phyloP scores from a whole-genome alignment of 2,113 vertebrate species.

The Hystrix cristata region DNA sequence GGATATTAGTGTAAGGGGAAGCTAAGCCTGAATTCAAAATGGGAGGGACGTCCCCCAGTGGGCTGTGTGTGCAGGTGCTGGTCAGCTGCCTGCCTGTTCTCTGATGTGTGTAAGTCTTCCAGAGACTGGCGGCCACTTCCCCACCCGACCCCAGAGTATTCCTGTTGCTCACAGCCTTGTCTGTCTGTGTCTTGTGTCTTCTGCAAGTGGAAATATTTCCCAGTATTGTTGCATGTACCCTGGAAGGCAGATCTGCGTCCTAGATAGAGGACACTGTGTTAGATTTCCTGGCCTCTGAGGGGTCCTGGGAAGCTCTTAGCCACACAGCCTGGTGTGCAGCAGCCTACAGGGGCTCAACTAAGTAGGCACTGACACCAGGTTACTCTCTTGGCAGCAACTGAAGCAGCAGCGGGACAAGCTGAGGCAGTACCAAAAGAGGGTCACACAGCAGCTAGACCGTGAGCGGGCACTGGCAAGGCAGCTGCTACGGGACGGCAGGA shows the following conservation, averaged over 20 bases:
- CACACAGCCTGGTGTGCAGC: rapidly evolving
- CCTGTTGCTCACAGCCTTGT: rapidly evolving
- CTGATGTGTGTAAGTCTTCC: not conserved
- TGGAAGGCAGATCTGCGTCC: too few species aligned
- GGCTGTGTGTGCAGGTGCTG: not conserved
- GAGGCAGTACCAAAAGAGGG: conserved; percentile 94
- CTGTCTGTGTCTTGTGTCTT: not conserved
- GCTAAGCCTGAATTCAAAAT: not conserved
- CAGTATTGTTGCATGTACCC: rapidly evolving
- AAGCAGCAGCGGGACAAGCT: conserved; percentile 98
- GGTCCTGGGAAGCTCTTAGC: not conserved
- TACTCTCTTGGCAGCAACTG: conserved; percentile 90
- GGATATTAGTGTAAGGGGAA: not conserved
- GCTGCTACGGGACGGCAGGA: conserved; percentile 93
- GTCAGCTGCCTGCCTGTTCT: not conserved
- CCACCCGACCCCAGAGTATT: not conserved
- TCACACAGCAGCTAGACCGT: conserved; percentile 90
- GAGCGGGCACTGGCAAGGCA: conserved; percentile 93
- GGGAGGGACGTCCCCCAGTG: not conserved
- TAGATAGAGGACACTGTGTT: not conserved
- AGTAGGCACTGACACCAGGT: rapidly evolving
- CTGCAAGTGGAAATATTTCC: not conserved
- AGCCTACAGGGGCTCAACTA: rapidly evolving
- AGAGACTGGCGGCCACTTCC: not conserved
- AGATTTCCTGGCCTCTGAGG: not conserved